phyloP scores from a whole-genome alignment of 2,797 vertebrate genomes.

The Xiphorhynchus erythropygius region DNA sequence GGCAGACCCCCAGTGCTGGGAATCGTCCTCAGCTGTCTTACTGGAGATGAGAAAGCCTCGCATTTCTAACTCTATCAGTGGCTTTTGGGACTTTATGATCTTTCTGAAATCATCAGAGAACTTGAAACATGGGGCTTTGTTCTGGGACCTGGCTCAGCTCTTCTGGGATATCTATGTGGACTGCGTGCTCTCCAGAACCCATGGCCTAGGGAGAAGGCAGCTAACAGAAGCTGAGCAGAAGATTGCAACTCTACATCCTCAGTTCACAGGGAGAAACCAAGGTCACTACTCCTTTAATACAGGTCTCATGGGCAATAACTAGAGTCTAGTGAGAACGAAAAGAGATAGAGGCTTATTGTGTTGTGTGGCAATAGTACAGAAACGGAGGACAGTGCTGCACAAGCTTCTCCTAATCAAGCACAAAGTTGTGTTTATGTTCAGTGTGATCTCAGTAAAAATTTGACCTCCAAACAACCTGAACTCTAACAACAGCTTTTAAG shows the following conservation, averaged over 20 bases:
- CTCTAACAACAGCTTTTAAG: background rate
- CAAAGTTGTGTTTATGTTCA: background rate
- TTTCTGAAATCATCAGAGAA: conserved; percentile 89
- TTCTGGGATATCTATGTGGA: conserved; percentile 96
- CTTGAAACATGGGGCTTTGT: conserved; percentile 86
- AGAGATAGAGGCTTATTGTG: background rate
- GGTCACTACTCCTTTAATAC: conserved; percentile 38
- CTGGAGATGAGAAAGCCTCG: conserved; percentile 89
- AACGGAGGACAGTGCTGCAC: background rate
- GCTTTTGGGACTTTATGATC: conserved; percentile 94
- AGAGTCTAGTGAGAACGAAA: background rate
- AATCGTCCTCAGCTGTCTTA: conserved; percentile 86
- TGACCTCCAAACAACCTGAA: background rate
- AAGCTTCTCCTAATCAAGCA: background rate
- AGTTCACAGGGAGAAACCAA: conserved; percentile 79
- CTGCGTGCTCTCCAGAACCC: conserved; percentile 90
- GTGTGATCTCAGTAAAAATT: background rate
- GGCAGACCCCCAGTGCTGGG: conserved; percentile 91
- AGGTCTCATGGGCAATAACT: background rate
- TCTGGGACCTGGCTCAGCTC: conserved; percentile 93
- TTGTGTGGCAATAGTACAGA: background rate
- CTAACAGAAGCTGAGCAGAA: conserved; percentile 66
- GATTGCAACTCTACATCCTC: conserved; percentile 66
- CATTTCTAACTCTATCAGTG: conserved; percentile 88
- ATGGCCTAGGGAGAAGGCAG: conserved; percentile 89